Base-by-base conservation (phyloP, 2,113 vertebrate genomes). In the Morone chrysops region DNA sequence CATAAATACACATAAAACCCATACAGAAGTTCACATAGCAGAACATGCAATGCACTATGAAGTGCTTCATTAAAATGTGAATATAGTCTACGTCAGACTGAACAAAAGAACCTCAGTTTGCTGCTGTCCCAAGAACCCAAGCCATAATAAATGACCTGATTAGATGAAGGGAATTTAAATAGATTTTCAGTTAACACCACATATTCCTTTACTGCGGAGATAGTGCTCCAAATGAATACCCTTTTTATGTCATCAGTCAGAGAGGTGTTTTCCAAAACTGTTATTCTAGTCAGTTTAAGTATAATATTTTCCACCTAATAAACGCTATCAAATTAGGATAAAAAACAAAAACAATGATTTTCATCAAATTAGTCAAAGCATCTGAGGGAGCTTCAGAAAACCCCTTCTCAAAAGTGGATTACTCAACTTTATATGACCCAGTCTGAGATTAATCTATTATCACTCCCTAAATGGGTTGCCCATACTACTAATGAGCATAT, bases 111-210 rank as follows among this genome's bases (percentile, higher is more conserved):
- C 47, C 51, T 65, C 36, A 50, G 22, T 81, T 70, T 76, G 63
- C 56, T 83, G 69, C n/a, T 22, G 57, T 62, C 48, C 70, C 70
- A 68, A 60, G 70, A 81, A 75, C 38, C 65, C 45, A 69, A 59
- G 63, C 59, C 66, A 51, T 66, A 74, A 83, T 70, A 66, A 82
- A 82, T 78, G 76, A 80, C 78, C 82, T 79, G 51, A 83, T 84
- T 87, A 77, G 59, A 76, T 50, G 74, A 82, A 54, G 73, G 59
- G 36, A 75, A 16, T 78, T 83, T 75, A 84, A 81, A 89, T 78
- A 87, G 82, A 89, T 81, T 36, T 40, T 70, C 38, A 70, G 70
- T 74, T 38, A 81, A 40, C 0, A 53, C 59, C 74, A 78, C 51
- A 47, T 60, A 40, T 56, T 56, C n/a, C 50, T 67, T 65, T 78